Evolutionary conservation across 1,140 invertebrate genomes (phyloP).

Genomic region (Eufriesea mexicana): DNA sequence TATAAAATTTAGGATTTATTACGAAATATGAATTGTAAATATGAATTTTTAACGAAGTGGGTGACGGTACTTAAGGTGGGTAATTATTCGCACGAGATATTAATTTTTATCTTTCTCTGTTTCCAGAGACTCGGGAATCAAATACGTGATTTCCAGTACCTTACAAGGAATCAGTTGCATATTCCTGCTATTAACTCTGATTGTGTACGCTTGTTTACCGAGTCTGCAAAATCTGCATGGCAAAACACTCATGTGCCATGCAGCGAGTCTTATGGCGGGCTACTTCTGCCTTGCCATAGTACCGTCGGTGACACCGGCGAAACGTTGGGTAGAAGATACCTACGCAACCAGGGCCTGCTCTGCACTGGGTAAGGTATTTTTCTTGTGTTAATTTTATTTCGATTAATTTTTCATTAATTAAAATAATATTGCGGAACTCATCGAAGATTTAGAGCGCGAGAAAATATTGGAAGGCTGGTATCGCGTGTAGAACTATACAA

Average conservation of each 20-base stretch:
- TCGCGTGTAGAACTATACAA: no score
- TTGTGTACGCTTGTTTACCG: constrained; percentile 86
- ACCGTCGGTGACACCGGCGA: constrained; percentile 46
- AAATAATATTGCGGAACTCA: no score
- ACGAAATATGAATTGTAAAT: no score
- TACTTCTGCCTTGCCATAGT: constrained; percentile 83
- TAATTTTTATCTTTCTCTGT: no score
- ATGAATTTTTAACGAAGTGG: no score
- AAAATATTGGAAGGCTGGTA: no score
- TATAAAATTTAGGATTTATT: no score
- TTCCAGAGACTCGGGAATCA: constrained; percentile 19
- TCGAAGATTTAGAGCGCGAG: no score
- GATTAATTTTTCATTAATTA: background rate
- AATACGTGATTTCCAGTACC: constrained; percentile 45
- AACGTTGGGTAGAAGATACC: background rate
- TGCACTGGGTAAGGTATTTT: constrained; percentile 66
- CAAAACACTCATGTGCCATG: constrained; percentile 87
- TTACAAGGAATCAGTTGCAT: constrained; percentile 76
- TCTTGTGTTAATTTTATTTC: background rate
- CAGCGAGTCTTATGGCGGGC: constrained; percentile 84
- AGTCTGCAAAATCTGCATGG: constrained; percentile 87
- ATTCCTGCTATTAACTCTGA: constrained; percentile 85
- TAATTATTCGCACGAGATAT: no score
- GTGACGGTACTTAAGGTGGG: no score
- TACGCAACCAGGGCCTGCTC: constrained; percentile 54